phyloP scores from a whole-genome alignment of 1,140 invertebrate genomes.

The Leptinotarsa undecemlineata region DNA sequence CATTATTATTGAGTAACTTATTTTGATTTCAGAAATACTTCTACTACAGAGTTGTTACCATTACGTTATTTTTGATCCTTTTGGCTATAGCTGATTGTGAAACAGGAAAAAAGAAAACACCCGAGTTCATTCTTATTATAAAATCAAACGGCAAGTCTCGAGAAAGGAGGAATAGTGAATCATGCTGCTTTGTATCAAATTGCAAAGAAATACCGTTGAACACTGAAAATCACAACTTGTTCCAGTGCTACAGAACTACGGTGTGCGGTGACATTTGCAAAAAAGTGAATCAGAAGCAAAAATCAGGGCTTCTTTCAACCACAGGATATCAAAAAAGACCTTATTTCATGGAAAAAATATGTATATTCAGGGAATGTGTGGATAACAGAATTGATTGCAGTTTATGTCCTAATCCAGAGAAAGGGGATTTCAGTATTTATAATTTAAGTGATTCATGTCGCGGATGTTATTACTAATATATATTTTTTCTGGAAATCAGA shows the following conservation, averaged over 20 bases:
- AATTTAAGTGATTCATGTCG: not conserved
- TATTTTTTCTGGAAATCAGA: no score
- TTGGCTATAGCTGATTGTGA: no score
- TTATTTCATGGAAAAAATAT: not conserved
- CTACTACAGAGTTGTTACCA: no score
- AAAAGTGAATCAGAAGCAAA: not conserved
- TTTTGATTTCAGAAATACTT: no score
- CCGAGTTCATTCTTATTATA: no score
- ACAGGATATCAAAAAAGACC: not conserved
- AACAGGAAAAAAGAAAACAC: no score
- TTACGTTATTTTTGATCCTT: no score
- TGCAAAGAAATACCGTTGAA: constrained; percentile 11
- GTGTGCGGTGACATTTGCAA: constrained; percentile 7
- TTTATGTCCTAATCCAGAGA: not conserved
- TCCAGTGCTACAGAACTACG: constrained; percentile 10
- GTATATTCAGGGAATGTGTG: not conserved
- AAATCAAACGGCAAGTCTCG: not conserved
- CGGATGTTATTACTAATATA: constrained; percentile 7
- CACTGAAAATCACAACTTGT: not conserved
- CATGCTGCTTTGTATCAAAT: constrained; percentile 4
- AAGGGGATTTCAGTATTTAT: not conserved
- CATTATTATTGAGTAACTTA: no score
- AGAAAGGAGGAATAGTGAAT: not conserved
- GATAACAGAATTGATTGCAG: not conserved
- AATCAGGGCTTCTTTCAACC: not conserved